Evolutionary conservation across 2,113 vertebrate genomes (phyloP).

Genomic region (Ceratotherium simum): DNA sequence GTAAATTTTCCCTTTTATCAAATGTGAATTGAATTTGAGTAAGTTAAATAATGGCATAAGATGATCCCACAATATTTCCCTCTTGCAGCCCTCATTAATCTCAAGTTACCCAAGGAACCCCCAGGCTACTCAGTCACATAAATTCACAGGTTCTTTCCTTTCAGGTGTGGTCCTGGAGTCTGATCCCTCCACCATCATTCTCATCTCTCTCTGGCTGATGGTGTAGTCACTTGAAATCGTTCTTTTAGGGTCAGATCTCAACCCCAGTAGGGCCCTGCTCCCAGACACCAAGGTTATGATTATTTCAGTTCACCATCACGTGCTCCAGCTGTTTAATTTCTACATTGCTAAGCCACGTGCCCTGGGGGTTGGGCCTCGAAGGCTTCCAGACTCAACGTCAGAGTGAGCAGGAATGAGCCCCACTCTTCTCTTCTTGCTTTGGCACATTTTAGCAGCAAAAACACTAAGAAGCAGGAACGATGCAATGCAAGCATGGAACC

Average conservation of each 20-base stretch:
- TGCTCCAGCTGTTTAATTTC: neutral
- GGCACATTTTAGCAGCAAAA: neutral
- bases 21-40: neutral
- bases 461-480: rapidly evolving
- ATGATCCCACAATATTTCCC: rapidly evolving
- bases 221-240: neutral
- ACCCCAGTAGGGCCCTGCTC: rapidly evolving
- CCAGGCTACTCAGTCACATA: too few relatives aligned
- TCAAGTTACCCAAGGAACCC: neutral
- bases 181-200: rapidly evolving
- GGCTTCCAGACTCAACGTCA: too few relatives aligned
- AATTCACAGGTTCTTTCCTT: too few relatives aligned
- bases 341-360: neutral
- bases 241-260: too few relatives aligned
- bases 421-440: rapidly evolving
- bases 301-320: too few relatives aligned
- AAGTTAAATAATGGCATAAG: neutral
- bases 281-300: neutral
- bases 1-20: neutral
- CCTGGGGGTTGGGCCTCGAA: rapidly evolving
- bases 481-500: rapidly evolving
- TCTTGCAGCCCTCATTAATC: neutral
- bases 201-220: neutral
- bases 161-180: neutral
- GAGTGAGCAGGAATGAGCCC: rapidly evolving